Evolutionary conservation across 2,888 invertebrate genomes (phyloP).

Genomic region (Dexiosoma caninum): DNA sequence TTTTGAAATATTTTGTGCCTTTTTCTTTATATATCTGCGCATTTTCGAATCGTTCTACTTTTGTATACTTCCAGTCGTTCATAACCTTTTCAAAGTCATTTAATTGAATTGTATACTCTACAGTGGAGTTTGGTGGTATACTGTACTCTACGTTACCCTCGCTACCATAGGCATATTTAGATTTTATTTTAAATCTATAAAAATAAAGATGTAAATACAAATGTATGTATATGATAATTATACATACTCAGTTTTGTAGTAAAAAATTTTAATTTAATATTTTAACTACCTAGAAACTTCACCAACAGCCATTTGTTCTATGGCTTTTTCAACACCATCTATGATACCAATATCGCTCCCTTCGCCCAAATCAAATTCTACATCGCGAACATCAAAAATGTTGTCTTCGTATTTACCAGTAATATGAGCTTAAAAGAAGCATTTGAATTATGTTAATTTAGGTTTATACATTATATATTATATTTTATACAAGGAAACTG

Average conservation of each 20-base stretch:
- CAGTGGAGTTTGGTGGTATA: conserved; percentile 87
- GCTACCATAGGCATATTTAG: conserved; percentile 89
- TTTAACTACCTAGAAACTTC: conserved; percentile 82
- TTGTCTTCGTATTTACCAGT: conserved; percentile 69
- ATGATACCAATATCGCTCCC: conserved; percentile 86
- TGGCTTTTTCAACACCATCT: conserved; percentile 88
- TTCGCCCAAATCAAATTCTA: conserved; percentile 91
- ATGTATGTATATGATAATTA: no score
- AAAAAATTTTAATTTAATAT: not conserved
- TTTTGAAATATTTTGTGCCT: conserved; percentile 93
- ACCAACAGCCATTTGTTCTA: conserved; percentile 88
- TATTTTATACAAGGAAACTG: no score
- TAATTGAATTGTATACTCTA: conserved; percentile 90
- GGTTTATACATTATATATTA: no score
- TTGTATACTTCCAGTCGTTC: conserved; percentile 90
- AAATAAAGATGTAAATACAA: not conserved
- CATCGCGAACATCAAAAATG: conserved; percentile 85
- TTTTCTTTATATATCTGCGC: conserved; percentile 91
- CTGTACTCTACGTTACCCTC: conserved; percentile 83
- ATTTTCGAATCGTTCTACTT: conserved; percentile 87
- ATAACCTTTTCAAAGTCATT: conserved; percentile 90
- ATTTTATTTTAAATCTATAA: conserved; percentile 82
- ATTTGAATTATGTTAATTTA: not conserved
- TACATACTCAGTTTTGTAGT: not conserved
- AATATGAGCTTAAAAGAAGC: conserved; percentile 69